phyloP scores from a whole-genome alignment of 2,113 vertebrate species.

The Mirounga angustirostris region DNA sequence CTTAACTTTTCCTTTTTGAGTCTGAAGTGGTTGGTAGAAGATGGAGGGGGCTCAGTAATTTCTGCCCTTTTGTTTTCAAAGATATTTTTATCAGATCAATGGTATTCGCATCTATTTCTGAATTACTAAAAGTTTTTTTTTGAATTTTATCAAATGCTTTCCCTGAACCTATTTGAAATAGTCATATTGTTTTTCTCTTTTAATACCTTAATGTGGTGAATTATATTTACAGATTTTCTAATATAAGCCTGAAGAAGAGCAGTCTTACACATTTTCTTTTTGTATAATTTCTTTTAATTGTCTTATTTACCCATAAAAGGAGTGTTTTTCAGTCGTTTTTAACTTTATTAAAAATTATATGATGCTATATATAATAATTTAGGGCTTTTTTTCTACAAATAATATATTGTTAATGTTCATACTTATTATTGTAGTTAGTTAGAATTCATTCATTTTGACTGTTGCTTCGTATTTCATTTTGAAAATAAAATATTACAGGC shows the following conservation, averaged over 20 bases:
- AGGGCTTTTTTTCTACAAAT: neutral
- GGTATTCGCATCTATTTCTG: neutral
- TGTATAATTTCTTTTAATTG: neutral
- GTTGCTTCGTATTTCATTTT: neutral
- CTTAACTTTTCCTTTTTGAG: neutral
- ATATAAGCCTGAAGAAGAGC: neutral
- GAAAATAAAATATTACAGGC: neutral
- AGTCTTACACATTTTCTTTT: neutral
- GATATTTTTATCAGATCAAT: slow-evolving; percentile 7
- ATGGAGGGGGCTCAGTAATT: neutral
- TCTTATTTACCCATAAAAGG: neutral
- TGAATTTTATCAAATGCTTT: slow-evolving; percentile 19
- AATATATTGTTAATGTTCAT: neutral
- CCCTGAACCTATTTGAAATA: neutral
- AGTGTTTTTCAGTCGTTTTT: neutral
- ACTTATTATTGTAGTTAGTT: neutral
- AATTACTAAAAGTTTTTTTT: neutral
- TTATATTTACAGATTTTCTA: slow-evolving; percentile 7
- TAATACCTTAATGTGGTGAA: neutral
- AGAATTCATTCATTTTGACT: neutral
- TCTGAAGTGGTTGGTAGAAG: neutral
- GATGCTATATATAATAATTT: neutral
- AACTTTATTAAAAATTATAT: slow-evolving; percentile 2
- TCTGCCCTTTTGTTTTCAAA: neutral
- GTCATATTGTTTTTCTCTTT: neutral